Percentiles rank a stretch among this genome's conserved stretches.
phyloP scores from a whole-genome alignment of 2,113 vertebrate genomes.

The Tursiops truncatus region DNA sequence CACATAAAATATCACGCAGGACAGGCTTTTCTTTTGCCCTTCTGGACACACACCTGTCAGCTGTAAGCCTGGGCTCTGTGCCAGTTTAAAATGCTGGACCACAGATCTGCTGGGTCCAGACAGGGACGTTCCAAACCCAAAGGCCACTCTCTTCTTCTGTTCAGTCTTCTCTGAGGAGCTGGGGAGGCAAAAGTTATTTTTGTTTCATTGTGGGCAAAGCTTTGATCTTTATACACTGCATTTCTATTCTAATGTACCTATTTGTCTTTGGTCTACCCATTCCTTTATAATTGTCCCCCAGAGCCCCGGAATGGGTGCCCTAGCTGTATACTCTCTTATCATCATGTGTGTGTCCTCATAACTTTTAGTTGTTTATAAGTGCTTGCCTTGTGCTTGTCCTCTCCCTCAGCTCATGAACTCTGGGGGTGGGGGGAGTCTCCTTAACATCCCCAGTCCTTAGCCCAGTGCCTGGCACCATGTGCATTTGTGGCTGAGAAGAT shows the following conservation, averaged over 20 bases:
- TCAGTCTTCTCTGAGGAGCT: background rate
- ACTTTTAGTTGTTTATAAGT: background rate
- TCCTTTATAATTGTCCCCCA: background rate
- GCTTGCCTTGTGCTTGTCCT: background rate
- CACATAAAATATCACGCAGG: background rate
- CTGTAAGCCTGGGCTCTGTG: conserved; percentile 42
- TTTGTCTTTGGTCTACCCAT: background rate
- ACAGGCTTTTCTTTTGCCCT: conserved; percentile 29
- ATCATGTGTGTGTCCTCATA: background rate
- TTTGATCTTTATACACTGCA: background rate
- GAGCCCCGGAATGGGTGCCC: background rate
- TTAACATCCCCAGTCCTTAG: background rate
- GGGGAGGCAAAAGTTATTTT: background rate
- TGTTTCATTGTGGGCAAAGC: background rate
- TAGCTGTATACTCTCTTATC: rapidly evolving
- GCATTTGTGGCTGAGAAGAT: background rate
- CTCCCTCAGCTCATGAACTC: background rate
- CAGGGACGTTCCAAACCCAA: background rate
- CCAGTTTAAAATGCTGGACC: background rate
- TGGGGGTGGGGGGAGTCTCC: background rate
- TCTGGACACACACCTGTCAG: conserved; percentile 60
- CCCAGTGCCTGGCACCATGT: background rate
- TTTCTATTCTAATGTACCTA: background rate
- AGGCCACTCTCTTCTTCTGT: background rate
- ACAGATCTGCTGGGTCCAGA: background rate